Conservation (phyloP, 2,888 invertebrate genomes). For the Malacosoma neustria region DNA sequence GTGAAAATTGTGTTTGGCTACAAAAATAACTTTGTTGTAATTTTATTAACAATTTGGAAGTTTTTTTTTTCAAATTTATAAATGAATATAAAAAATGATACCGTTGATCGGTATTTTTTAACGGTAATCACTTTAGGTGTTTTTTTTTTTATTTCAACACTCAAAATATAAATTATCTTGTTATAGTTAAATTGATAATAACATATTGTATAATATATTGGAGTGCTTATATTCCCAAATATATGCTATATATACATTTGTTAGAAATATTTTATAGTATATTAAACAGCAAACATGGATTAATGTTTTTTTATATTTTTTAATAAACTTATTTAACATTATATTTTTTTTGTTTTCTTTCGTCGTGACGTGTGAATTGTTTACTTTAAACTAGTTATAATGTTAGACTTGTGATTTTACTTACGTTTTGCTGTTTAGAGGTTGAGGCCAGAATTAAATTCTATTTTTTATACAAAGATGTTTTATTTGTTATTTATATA, state of each 20-base stretch:
- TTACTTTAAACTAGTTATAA: slow-evolving; percentile 10
- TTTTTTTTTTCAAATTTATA: background rate
- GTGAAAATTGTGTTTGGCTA: too few species aligned
- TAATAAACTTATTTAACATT: slow-evolving; percentile 68
- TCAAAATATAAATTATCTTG: slow-evolving; percentile 4
- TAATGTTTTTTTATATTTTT: slow-evolving; percentile 53
- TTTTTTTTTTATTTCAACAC: slow-evolving; percentile 26
- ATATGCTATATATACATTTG: slow-evolving; percentile 45
- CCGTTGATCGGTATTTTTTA: too few species aligned
- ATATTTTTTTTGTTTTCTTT: slow-evolving; percentile 30
- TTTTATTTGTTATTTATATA: too few species aligned
- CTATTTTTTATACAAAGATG: slow-evolving; percentile 58
- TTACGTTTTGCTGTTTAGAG: slow-evolving; percentile 37
- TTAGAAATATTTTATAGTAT: slow-evolving; percentile 53
- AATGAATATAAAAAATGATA: too few species aligned
- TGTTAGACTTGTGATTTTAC: slow-evolving; percentile 47
- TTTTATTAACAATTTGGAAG: too few species aligned
- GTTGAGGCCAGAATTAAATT: slow-evolving; percentile 55
- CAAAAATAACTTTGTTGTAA: too few species aligned
- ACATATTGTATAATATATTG: slow-evolving; percentile 20
- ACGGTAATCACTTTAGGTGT: slow-evolving; percentile 1
- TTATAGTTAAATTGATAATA: too few species aligned
- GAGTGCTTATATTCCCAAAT: slow-evolving; percentile 1
- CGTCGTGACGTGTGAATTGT: slow-evolving; percentile 3
- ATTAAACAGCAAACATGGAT: slow-evolving; percentile 53